Conservation (phyloP, 2,797 vertebrate species). For the Centropyge bicolor region DNA sequence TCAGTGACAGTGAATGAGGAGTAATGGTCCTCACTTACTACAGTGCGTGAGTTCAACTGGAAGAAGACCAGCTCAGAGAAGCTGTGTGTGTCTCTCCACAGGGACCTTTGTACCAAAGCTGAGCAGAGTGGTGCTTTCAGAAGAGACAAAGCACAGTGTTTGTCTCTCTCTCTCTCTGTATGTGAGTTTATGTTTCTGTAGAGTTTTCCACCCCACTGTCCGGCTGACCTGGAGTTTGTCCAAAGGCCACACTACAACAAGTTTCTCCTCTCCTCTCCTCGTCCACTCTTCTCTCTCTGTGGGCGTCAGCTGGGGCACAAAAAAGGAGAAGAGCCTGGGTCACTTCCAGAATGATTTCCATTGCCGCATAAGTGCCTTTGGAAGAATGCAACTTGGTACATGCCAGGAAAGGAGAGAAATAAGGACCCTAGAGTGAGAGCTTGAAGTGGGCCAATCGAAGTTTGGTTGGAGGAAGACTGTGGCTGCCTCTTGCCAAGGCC, state of each 20-base stretch:
- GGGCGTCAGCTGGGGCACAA: constrained; percentile 51
- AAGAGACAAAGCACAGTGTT: constrained; percentile 45
- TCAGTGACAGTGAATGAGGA: constrained; percentile 62
- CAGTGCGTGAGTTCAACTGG: constrained; percentile 61
- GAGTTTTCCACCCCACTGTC: constrained; percentile 39
- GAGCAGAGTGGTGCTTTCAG: constrained; percentile 57
- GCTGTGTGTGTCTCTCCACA: constrained; percentile 41
- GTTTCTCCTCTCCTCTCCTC: constrained; percentile 30
- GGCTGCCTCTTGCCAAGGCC: constrained; percentile 60
- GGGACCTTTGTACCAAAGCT: constrained; percentile 51
- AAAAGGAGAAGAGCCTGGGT: constrained; percentile 62
- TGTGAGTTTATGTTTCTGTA: constrained; percentile 43
- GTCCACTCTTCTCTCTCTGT: constrained; percentile 39
- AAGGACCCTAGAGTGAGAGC: constrained; percentile 72
- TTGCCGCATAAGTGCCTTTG: constrained; percentile 76
- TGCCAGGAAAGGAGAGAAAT: constrained; percentile 77
- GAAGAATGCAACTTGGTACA: constrained; percentile 74
- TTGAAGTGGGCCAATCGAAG: constrained; percentile 75
- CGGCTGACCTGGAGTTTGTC: constrained; percentile 52
- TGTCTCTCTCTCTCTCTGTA: constrained; percentile 39
- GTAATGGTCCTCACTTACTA: constrained; percentile 49
- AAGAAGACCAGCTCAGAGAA: constrained; percentile 51
- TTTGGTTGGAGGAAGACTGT: constrained; percentile 66
- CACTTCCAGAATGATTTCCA: constrained; percentile 78
- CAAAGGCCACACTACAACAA: constrained; percentile 41